Evolutionary conservation across 1,140 invertebrate species (phyloP), one percentile per base, ranked within the genome.

Genomic region (Elysia chlorotica): DNA sequence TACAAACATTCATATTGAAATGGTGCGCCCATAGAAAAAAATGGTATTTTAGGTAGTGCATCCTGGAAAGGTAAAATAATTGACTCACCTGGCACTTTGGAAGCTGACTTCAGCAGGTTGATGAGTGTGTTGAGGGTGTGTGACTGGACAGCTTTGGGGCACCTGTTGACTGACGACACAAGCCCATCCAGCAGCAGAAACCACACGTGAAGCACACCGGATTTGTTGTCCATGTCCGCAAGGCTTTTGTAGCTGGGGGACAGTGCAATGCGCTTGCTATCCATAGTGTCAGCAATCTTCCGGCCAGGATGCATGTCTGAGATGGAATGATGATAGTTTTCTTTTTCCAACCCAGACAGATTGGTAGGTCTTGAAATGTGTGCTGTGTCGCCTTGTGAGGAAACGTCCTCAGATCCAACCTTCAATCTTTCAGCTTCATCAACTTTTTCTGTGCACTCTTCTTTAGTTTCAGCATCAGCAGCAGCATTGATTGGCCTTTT

Each of bases 171-270:
- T 4, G 94, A 93, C 37, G 93, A 93, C 6, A 93, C 93, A 23
- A 97, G 85, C 0, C 95, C 95, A 87, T 97, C 95, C n/a, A 97
- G 89, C 0, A 97, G 85, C 38, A 96, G 89, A 82, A 94, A 96
- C 94, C 94, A 97, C 0, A 98, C 94, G 82, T 95, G 93, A 0
- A 97, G 88, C 65, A 96, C 93, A 0, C 94, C 94, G 81, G 93
- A 94, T 0, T 92, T 91, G 77, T 92, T 93, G 82, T 96, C 95
- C 83, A 96, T 90, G 2, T 79, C 70, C 23, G 82, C 82, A 35
- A 88, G 71, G 25, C 78, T 80, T 25, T 31, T 71, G 48, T 25
- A 57, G 6, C 25, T 59, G 17, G 6, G 21, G 66, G 56, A 41
- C 37, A 37, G 65, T 48, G 17, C 38, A 1, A 6, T 30, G 53